phyloP scores from a whole-genome alignment of 2,888 invertebrate genomes.

The Standfussiana lucernea region DNA sequence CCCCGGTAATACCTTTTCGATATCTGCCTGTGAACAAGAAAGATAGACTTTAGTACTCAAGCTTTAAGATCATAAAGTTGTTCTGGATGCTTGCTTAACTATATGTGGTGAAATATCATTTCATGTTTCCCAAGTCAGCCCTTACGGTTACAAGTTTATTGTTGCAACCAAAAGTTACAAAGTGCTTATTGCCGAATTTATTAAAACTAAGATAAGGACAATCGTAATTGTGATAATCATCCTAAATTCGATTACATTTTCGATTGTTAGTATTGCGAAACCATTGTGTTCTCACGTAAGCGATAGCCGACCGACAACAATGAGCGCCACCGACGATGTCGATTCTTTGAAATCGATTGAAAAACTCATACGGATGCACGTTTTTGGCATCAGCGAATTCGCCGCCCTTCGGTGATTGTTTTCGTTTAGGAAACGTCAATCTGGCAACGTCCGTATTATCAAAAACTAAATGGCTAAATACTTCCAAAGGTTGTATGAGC shows the following conservation, averaged over 20 bases:
- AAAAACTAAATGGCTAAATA: constrained; percentile 43
- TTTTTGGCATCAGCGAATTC: constrained; percentile 89
- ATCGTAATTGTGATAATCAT: constrained; percentile 73
- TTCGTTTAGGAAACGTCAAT: constrained; percentile 77
- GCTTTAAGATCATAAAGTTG: background rate
- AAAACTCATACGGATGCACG: constrained; percentile 90
- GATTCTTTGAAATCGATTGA: constrained; percentile 89
- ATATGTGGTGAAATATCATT: background rate
- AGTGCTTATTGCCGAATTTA: constrained; percentile 49
- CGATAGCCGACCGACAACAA: constrained; percentile 87
- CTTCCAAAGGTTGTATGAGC: constrained; percentile 6
- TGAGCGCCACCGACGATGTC: constrained; percentile 89
- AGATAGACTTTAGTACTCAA: constrained; percentile 42
- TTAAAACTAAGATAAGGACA: constrained; percentile 68
- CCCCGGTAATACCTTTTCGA: constrained; percentile 87
- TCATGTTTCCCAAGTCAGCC: background rate
- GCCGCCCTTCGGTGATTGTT: constrained; percentile 83
- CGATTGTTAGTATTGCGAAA: constrained; percentile 84
- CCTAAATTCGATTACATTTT: constrained; percentile 77
- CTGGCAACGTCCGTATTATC: constrained; percentile 68
- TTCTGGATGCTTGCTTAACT: background rate
- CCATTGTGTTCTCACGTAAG: constrained; percentile 89
- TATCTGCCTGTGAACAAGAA: constrained; percentile 79
- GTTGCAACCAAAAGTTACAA: constrained; percentile 36
- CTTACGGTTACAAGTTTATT: constrained; percentile 18